Evolutionary conservation across 2,797 vertebrate species (phyloP), one percentile per base, ranked within the genome.

Genomic region (Eulemur albifrons): DNA sequence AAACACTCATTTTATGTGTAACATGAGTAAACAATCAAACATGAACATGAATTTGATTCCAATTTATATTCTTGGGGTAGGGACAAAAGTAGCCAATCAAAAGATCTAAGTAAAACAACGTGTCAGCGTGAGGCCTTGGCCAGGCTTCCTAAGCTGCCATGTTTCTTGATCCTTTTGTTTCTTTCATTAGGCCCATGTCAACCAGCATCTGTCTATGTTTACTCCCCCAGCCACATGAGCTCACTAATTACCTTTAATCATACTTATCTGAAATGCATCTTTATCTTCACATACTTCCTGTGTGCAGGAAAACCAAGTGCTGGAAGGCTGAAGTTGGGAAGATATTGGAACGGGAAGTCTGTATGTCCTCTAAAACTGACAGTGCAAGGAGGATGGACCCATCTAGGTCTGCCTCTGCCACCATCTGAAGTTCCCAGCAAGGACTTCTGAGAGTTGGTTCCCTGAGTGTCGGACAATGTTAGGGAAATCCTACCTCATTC

Each of bases 231-330:
- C 67, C 88, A 35, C 97, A 97, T 45, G 67, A 98, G 97, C 96
- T 93, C 27, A 97, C 98, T 98, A 97, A 98, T 97, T 97, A 97
- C 93, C 61, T 97, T 88, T 95, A 98, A 97, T 98, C 77, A 96
- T 76, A 95, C 87, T 98, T 97, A 97, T 57, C 94, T 83, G 88
- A 96, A 89, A 96, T 90, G 88, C 18, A 88, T 96, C 96, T 97
- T 18, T 93, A 97, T 96, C 95, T 97, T 81, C 50, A 80, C 54
- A 88, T 90, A 97, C 72, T 67, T 84, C 93, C 96, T 95, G 45
- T 82, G 83, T 54, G 50, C 79, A 86, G 59, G 96, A 96, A 59
- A 97, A 72, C 70, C 67, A 17, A 90, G 69, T 80, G 77, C 94
- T 93, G 87, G 94, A 90, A 97, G 65, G 32, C 87, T 83, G 75